Percentiles rank a stretch among this genome's conserved stretches.
These are phyloP conservation scores for Puntigrus tetrazona DNA, from an alignment of 2,113 vertebrate genomes.

Conservation along the genomic window DNA sequence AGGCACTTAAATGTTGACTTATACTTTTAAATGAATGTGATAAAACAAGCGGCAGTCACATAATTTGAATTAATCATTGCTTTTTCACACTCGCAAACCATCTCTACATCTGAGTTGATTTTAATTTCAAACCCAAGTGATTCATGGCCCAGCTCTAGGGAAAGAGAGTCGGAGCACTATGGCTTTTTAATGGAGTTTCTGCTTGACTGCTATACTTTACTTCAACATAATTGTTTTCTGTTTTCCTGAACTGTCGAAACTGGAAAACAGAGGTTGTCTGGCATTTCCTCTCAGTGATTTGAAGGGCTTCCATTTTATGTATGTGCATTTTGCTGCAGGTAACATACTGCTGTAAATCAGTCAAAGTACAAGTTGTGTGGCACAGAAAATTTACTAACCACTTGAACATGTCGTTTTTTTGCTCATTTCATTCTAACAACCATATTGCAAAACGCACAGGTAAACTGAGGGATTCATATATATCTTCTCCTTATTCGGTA, in stretches of 20 bases:
- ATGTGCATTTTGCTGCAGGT: neutral
- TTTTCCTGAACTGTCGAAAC: conserved; percentile 49
- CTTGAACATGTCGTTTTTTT: neutral
- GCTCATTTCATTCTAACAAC: neutral
- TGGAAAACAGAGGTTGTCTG: conserved; percentile 29
- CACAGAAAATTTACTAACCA: neutral
- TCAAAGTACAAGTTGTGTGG: neutral
- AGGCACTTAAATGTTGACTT: conserved; percentile 7
- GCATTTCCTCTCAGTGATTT: conserved; percentile 12
- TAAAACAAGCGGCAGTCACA: conserved; percentile 14
- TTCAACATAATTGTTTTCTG: conserved; percentile 49
- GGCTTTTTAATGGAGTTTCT: conserved; percentile 62
- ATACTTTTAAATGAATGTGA: neutral
- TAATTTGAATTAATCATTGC: conserved; percentile 48
- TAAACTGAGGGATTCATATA: neutral
- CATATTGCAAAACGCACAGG: neutral
- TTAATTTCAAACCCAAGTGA: conserved; percentile 54
- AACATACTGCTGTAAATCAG: neutral
- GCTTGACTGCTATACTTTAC: conserved; percentile 54
- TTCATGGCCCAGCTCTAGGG: conserved; percentile 26
- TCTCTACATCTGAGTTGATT: conserved; percentile 41
- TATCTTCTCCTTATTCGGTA: neutral
- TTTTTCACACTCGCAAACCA: conserved; percentile 46
- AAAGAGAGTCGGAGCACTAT: neutral
- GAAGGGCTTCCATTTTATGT: conserved; percentile 2